Evolutionary conservation across 2,888 invertebrate species (phyloP).

Genomic region (Nomada goodeniana): DNA sequence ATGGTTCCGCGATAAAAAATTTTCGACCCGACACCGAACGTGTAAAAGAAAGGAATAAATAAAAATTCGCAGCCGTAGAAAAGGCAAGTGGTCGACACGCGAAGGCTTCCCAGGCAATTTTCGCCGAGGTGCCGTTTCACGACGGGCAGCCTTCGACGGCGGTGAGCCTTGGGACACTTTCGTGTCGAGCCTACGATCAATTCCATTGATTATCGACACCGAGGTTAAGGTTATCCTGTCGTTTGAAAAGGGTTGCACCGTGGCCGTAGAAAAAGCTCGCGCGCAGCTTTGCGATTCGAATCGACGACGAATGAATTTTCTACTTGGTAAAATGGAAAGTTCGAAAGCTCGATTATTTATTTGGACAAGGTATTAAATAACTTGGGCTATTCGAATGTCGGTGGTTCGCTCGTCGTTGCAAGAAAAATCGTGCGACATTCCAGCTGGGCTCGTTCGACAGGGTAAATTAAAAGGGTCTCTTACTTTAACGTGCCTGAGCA

Average conservation of each 20-base stretch:
- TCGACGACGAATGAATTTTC: background rate
- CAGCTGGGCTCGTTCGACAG: background rate
- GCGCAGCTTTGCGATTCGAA: background rate
- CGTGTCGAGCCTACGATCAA: conserved; percentile 65
- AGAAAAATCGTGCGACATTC: background rate
- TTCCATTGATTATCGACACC: conserved; percentile 71
- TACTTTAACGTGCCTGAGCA: no score
- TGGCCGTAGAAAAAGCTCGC: conserved; percentile 34
- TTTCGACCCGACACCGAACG: background rate
- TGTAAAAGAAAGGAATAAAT: background rate
- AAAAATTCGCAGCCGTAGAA: background rate
- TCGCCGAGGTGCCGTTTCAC: conserved; percentile 56
- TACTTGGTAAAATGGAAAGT: no score
- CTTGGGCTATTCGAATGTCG: no score
- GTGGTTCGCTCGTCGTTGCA: background rate
- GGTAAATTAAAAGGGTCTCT: no score
- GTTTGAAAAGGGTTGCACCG: conserved; percentile 49
- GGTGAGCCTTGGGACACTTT: conserved; percentile 72
- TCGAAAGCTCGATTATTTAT: no score
- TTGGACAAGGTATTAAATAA: no score
- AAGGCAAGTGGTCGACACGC: conserved; percentile 8
- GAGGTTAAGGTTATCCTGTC: conserved; percentile 68
- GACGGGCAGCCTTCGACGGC: conserved; percentile 71
- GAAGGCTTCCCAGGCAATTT: conserved; percentile 46
- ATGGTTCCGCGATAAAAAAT: background rate